Evolutionary conservation across 1,140 invertebrate species (phyloP).

Genomic region (Cyphomyrmex costatus): DNA sequence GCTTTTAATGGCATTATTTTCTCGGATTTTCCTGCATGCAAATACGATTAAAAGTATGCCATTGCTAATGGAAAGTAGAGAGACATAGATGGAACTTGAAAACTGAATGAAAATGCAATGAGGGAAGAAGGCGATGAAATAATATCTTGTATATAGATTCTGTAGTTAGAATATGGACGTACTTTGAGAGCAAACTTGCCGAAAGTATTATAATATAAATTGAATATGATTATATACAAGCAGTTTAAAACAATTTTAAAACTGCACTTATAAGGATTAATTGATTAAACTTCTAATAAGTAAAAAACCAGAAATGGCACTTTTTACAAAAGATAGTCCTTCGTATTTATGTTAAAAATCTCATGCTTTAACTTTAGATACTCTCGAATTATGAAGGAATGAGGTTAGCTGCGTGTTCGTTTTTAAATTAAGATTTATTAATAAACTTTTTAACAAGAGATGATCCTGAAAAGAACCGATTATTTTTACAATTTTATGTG

Average conservation of each 20-base stretch:
- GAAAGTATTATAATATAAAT: not conserved
- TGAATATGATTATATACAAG: not conserved
- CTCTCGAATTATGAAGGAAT: no score
- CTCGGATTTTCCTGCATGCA: conserved; percentile 37
- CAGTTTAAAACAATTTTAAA: not conserved
- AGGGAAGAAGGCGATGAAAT: conserved; percentile 8
- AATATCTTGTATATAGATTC: conserved; percentile 6
- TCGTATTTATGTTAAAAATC: no score
- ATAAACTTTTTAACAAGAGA: no score
- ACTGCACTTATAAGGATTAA: not conserved
- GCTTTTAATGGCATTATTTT: conserved; percentile 46
- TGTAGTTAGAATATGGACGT: not conserved
- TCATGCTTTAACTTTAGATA: no score
- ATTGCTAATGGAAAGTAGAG: conserved; percentile 35
- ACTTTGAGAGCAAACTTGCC: not conserved
- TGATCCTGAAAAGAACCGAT: no score
- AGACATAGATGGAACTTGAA: not conserved
- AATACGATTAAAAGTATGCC: conserved; percentile 50
- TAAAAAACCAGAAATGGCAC: not conserved
- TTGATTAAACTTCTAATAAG: not conserved
- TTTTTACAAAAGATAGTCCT: no score
- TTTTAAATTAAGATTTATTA: no score
- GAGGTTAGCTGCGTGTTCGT: no score
- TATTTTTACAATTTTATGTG: no score
- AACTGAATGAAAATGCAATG: conserved; percentile 34